Evolutionary conservation across 1,140 invertebrate genomes (phyloP).

Genomic region (Drosophila mayri): DNA sequence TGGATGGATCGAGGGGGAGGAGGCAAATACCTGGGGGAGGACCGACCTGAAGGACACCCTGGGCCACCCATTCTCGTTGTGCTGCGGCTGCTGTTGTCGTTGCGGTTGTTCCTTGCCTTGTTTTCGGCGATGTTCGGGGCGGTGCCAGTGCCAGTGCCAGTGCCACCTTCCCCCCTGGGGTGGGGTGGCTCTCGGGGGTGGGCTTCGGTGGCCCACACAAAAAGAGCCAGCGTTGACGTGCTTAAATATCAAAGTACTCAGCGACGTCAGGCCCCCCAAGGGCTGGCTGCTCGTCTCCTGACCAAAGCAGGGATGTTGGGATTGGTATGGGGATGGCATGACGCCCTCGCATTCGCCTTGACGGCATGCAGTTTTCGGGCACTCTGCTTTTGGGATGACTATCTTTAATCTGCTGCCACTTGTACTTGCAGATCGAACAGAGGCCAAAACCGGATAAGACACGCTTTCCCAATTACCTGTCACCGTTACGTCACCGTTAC

Average conservation of each 20-base stretch:
- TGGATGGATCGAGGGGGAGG: slow-evolving; percentile 6
- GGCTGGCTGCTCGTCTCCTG: not conserved
- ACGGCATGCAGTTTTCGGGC: slow-evolving; percentile 24
- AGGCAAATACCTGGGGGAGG: not conserved
- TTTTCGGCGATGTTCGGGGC: slow-evolving; percentile 38
- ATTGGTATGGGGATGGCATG: not conserved
- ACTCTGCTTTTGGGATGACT: slow-evolving; percentile 10
- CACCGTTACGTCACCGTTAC: slow-evolving; percentile 16
- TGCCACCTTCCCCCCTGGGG: not conserved
- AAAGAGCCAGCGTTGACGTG: slow-evolving; percentile 61
- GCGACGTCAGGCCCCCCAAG: slow-evolving; percentile 2
- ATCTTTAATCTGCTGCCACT: slow-evolving; percentile 65
- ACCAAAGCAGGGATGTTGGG: not conserved
- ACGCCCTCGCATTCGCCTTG: slow-evolving; percentile 26
- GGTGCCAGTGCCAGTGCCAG: slow-evolving; percentile 3
- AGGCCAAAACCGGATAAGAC: slow-evolving; percentile 62
- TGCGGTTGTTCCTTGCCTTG: slow-evolving; percentile 46
- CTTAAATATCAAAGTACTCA: slow-evolving; percentile 77
- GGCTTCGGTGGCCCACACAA: slow-evolving; percentile 26
- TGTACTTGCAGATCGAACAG: slow-evolving; percentile 67
- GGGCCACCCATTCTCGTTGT: slow-evolving; percentile 40
- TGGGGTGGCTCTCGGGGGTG: not conserved
- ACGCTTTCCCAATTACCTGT: slow-evolving; percentile 67
- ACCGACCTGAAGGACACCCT: slow-evolving; percentile 32
- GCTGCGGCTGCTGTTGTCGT: slow-evolving; percentile 39